Base-by-base conservation (phyloP, 2,113 vertebrate species). In the Poecile atricapillus region DNA sequence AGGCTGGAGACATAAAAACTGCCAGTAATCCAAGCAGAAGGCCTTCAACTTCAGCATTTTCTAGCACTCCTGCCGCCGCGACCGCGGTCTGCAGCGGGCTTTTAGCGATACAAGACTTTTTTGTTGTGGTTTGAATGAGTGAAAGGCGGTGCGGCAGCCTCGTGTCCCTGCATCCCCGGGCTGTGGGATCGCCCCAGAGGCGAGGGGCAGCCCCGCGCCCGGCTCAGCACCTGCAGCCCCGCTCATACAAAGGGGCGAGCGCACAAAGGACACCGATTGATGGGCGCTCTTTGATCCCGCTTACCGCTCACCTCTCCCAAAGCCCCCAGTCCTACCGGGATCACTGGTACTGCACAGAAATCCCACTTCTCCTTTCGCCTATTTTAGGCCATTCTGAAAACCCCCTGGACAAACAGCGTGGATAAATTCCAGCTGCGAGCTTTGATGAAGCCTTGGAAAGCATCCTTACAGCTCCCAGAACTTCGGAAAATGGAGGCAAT, bases 1-100 rank as follows among this genome's bases (percentile, higher is more conserved):
- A 53, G 99, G 99, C 97, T 99, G 99, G 23, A 99, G 98, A 97
- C 99, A 99, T 73, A 99, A 98, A 94, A 99, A 99, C 97, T 99
- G 98, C 99, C 99, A 99, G 96, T 99, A 99, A 98, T 99, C 99
- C 99, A 99, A 98, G 98, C 99, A 99, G 92, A 99, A 98, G 63
- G 99, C 98, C 98, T 99, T 99, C 79, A 99, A 97, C 98, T 99
- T 99, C 97, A 99, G 97, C 99, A 99, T 99, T 96, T 96, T 98
- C 95, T 59, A 43, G 73, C 13, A 21, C 86, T 89, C 56, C 65
- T 20, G 8, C 84, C 44, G 95, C 93, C 71, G 96, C 78, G 3
- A 35, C 53, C 13, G 62, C 0, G 47, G 41, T 18, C 53, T 22
- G 93, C 87, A 50, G 93, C 67, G 22, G 21, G 88, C 39, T 81